Evolutionary conservation across 2,797 vertebrate genomes (phyloP), one percentile per base, ranked within the genome.

Genomic region (Phataginus tricuspis): DNA sequence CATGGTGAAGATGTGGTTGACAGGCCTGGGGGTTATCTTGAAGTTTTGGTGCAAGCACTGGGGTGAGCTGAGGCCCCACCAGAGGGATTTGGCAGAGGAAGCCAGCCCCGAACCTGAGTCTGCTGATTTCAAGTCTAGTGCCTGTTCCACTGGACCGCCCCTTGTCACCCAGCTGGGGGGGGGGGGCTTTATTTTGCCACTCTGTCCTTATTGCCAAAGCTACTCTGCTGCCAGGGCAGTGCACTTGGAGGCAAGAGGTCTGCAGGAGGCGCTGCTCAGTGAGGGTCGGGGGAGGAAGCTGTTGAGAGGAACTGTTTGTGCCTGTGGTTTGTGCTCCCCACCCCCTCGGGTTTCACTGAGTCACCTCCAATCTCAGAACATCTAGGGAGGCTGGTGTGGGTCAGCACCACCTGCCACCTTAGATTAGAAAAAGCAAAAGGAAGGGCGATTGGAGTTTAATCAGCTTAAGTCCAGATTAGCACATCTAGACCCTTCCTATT

Each of bases 381-480:
- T 45, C 80, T 39, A 45, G 42, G 14, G 45, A 84, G 80, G 53
- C 39, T 31, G n/a, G 25, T 21, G 42, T 59, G 34, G 63, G 63
- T 59, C 77, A 49, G 74, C 27, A 2, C 27, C 78, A 37, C 85
- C 87, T 59, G 77, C 63, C 78, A 31, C 34, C 51, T 42, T 16
- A 19, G 55, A 42, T 83, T 42, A 78, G 69, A 29, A 59, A n/a
- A 83, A 57, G 64, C 72, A 64, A 37, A 77, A 79, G 87, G 61
- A 75, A 84, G 80, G 25, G 42, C 66, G 74, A 31, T 80, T 85
- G 74, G 45, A 27, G 53, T 94, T 75, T 90, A 71, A 85, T 89
- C 88, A 12, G 31, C 34, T 83, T 53, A 77, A 9, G 84, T 92
- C 61, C 74, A 37, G 85, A 83, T 86, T 37, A 90, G 37, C 72